Conservation (phyloP, 2,888 invertebrate species). For the Aricia artaxerxes region DNA sequence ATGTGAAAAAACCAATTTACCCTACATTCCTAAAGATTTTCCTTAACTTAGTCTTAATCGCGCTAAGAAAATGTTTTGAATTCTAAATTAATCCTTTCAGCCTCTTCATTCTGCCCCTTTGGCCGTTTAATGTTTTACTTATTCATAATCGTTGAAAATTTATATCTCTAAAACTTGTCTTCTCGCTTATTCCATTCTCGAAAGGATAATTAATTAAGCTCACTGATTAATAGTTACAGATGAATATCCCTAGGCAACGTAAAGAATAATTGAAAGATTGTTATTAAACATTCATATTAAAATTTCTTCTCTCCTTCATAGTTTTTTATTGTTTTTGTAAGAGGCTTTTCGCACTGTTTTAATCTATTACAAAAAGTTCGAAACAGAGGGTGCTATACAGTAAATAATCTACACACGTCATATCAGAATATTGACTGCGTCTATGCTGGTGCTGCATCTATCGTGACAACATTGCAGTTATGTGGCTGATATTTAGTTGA, state of each 20-base stretch:
- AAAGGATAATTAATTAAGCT: background rate
- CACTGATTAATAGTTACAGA: background rate
- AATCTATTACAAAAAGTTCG: no score
- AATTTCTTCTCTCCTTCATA: no score
- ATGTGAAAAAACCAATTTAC: background rate
- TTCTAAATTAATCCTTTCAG: constrained; percentile 15
- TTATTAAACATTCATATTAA: no score
- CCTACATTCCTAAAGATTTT: background rate
- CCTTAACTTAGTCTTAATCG: background rate
- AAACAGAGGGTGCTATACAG: no score
- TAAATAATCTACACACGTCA: no score
- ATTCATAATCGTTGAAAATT: constrained; percentile 10
- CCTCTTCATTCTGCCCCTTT: constrained; percentile 6
- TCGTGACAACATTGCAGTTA: no score
- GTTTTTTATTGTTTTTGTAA: no score
- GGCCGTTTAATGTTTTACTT: constrained; percentile 11
- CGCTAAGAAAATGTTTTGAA: background rate
- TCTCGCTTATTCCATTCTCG: background rate
- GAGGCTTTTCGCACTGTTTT: no score
- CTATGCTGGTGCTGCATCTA: no score
- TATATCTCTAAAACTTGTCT: background rate
- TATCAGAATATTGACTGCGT: no score
- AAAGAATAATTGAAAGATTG: no score
- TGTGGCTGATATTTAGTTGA: no score
- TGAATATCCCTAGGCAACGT: background rate